Evolutionary conservation across 2,888 invertebrate species (phyloP).

Genomic region (Erebia aethiops): DNA sequence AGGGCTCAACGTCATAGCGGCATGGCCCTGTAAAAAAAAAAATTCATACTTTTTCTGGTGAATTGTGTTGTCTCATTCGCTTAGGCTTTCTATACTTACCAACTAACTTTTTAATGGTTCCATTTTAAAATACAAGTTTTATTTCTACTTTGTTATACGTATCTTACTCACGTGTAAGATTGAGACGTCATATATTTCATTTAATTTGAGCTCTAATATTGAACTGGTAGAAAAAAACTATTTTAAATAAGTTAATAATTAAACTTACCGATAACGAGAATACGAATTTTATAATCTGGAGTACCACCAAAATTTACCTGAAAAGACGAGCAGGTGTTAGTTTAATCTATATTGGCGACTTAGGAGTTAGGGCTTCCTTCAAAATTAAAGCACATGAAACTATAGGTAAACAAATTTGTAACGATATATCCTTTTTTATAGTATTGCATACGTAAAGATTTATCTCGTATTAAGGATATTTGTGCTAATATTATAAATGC

Average conservation of each 20-base stretch:
- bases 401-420: too few species aligned
- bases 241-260: not conserved
- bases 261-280: constrained; percentile 1
- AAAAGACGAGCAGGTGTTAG: constrained; percentile 59
- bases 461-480: too few species aligned
- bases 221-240: not conserved
- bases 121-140: constrained; percentile 9
- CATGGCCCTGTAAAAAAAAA: not conserved
- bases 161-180: not conserved
- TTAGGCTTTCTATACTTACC: not conserved
- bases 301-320: constrained; percentile 59
- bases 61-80: not conserved
- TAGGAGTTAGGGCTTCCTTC: too few species aligned
- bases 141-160: not conserved
- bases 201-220: not conserved
- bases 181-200: not conserved
- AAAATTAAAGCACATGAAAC: too few species aligned
- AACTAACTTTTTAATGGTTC: not conserved
- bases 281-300: not conserved
- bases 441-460: too few species aligned
- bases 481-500: too few species aligned
- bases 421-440: too few species aligned
- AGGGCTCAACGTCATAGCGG: too few species aligned
- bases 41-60: not conserved
- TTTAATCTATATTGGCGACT: too few species aligned